Evolutionary conservation across 2,797 vertebrate genomes (phyloP).

Genomic region (Otus scops): DNA sequence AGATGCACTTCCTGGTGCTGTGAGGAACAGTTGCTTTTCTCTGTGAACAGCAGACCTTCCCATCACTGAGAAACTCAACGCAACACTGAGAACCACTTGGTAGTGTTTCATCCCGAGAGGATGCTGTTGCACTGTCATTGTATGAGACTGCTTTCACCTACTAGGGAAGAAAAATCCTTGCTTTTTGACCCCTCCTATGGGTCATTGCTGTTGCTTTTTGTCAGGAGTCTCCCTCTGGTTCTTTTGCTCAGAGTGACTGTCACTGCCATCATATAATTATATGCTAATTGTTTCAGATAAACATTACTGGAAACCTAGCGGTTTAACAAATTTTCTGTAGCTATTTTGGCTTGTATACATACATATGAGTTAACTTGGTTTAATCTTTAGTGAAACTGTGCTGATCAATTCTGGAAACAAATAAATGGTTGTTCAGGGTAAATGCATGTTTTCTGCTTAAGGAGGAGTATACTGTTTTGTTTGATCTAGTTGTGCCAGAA

Average conservation of each 20-base stretch:
- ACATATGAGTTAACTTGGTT: neutral
- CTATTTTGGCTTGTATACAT: rapidly evolving
- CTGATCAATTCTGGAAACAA: neutral
- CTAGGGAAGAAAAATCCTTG: neutral
- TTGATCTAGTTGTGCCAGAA: neutral
- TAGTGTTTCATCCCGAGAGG: neutral
- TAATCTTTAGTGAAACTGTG: neutral
- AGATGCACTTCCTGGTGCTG: neutral
- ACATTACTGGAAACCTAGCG: neutral
- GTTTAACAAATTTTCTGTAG: neutral
- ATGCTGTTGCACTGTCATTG: neutral
- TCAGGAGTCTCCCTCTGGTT: neutral
- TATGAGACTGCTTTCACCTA: neutral
- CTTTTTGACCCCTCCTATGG: neutral
- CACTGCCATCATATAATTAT: neutral
- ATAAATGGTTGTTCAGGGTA: neutral
- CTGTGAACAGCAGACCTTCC: neutral
- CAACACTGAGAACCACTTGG: neutral
- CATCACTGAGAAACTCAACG: neutral
- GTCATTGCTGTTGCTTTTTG: neutral
- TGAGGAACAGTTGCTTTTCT: neutral
- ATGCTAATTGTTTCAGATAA: neutral
- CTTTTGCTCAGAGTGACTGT: neutral
- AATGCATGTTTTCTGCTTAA: neutral
- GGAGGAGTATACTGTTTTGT: neutral